phyloP scores from a whole-genome alignment of 2,888 invertebrate genomes.

The Lasioglossum morio region DNA sequence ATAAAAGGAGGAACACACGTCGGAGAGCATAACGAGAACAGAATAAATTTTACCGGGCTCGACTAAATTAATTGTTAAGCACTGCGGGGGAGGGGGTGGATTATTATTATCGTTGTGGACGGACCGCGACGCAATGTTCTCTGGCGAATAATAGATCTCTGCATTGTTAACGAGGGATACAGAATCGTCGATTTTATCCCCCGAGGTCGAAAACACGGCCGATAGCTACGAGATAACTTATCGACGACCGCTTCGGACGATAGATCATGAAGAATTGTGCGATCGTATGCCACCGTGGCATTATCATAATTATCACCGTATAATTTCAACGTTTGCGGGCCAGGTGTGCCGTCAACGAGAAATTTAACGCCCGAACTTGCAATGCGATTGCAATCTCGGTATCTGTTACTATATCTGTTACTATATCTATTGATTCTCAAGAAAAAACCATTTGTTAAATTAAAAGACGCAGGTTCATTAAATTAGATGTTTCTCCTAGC shows the following conservation, averaged over 20 bases:
- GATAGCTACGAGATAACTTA: conserved; percentile 38
- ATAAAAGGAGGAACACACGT: conserved; percentile 60
- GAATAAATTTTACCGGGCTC: conserved; percentile 57
- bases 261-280: conserved; percentile 38
- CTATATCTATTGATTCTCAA: not conserved
- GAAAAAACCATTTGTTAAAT: not conserved
- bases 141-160: conserved; percentile 29
- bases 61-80: conserved; percentile 47
- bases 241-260: conserved; percentile 21
- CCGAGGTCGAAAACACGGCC: conserved; percentile 2
- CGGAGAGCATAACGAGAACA: conserved; percentile 64
- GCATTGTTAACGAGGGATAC: conserved; percentile 36
- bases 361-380: not conserved
- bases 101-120: conserved; percentile 18
- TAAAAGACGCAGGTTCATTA: not conserved
- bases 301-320: not conserved
- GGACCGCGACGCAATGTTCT: conserved; percentile 12
- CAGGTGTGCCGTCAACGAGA: not conserved
- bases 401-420: not conserved
- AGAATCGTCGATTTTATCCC: conserved; percentile 40
- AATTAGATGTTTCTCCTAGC: not conserved
- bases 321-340: not conserved
- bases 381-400: not conserved
- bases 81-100: not conserved
- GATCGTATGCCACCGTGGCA: not conserved